phyloP scores from a whole-genome alignment of 1,140 invertebrate genomes.

The Metopolophium dirhodum region DNA sequence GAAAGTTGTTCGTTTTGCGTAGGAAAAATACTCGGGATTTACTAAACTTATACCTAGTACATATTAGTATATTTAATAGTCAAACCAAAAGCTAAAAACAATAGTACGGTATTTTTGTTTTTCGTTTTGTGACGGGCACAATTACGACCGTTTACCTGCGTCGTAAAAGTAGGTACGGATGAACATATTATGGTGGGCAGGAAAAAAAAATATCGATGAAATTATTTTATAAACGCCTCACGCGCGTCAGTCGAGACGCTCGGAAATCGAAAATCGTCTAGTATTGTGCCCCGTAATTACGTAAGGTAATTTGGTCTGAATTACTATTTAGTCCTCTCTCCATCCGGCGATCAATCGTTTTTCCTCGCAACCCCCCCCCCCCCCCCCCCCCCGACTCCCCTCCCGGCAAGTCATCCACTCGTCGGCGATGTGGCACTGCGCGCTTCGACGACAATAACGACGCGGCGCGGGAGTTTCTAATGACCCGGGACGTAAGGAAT shows the following conservation, averaged over 20 bases:
- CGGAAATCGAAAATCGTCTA: not conserved
- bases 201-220: not conserved
- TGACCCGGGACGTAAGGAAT: not conserved
- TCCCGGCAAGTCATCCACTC: not conserved
- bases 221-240: not conserved
- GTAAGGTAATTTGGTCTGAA: not conserved
- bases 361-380: not conserved
- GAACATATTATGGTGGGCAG: not conserved
- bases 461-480: not conserved
- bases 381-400: not conserved
- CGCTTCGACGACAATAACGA: not conserved
- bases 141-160: not conserved
- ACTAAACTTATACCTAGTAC: too few relatives aligned
- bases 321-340: constrained; percentile 7
- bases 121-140: not conserved
- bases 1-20: not conserved
- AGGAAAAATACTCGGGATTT: not conserved
- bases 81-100: not conserved
- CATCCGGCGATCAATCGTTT: constrained; percentile 25
- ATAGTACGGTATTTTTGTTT: not conserved
- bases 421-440: not conserved
- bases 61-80: not conserved
- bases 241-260: not conserved
- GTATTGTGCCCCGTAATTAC: constrained; percentile 17
- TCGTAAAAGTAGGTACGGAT: not conserved